These are phyloP conservation scores for Heliconius ethilla DNA, from an alignment of 2,888 invertebrate species.

Conservation along the genomic window DNA sequence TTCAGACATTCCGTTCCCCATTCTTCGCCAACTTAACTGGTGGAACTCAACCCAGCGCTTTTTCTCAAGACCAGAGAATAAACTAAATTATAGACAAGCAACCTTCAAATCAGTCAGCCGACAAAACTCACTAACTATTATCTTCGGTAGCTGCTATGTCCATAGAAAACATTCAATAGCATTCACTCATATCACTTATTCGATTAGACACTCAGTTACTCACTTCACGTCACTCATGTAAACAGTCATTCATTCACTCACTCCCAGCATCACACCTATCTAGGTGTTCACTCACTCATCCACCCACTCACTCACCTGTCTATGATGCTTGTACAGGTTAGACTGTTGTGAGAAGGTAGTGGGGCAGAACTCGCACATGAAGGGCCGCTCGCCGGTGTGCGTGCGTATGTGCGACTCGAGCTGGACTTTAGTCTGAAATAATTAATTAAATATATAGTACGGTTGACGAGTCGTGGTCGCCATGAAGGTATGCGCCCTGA, in stretches of 20 bases:
- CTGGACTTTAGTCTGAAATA: constrained; percentile 67
- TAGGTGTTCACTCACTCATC: not conserved
- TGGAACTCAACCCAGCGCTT: too few relatives aligned
- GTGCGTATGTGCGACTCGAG: constrained; percentile 72
- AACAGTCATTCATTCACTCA: not conserved
- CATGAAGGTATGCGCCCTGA: too few relatives aligned
- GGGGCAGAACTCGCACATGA: constrained; percentile 46
- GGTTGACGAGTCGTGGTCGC: too few relatives aligned
- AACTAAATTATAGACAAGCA: too few relatives aligned
- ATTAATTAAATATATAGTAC: too few relatives aligned
- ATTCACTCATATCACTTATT: not conserved
- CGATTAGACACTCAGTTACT: not conserved
- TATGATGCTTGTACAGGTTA: constrained; percentile 70
- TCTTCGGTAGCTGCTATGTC: too few relatives aligned
- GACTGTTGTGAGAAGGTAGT: constrained; percentile 49
- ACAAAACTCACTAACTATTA: not conserved
- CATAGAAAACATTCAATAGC: not conserved
- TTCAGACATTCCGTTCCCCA: not conserved
- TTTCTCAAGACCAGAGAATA: too few relatives aligned
- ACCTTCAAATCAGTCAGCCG: too few relatives aligned
- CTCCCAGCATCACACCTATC: too few relatives aligned
- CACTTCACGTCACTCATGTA: not conserved
- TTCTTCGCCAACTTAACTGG: not conserved
- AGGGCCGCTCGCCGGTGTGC: constrained; percentile 60
- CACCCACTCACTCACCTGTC: constrained; percentile 58